Base-by-base conservation (phyloP, 2,113 vertebrate species). In the Limanda limanda region DNA sequence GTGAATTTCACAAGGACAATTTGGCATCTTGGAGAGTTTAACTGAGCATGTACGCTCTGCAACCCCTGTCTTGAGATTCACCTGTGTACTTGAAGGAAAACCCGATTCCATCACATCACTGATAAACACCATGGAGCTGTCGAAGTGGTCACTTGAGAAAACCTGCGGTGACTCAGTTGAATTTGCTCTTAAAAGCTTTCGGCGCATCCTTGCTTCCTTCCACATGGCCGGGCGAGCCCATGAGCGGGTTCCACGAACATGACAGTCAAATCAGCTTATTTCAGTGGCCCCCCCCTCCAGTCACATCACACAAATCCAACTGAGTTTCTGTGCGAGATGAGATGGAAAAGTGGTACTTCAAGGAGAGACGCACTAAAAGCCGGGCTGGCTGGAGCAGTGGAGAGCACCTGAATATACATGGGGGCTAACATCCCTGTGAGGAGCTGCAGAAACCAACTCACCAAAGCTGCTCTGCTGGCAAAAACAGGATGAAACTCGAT, bases 271-370 rank as follows among this genome's bases (percentile, higher is more conserved):
- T 47, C 45, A 47, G 15, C 45, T 14, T 47, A 52, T 52, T 52
- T 52, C 48, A 6, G 48, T 73, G 37, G 61, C 75, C 27, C 27
- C 5, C 25, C 25, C 13, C 77, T 65, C 74, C 48, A n/a, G 48
- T n/a, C 48, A 18, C 17, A 18, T 4, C 18, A 52, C 20, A 14
- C 20, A 2, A 7, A 52, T 52, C 68, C 12, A 67, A 42, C 27
- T 31, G 56, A 81, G 74, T 56, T 47, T 60, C 25, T 74, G 71
- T 58, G 51, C 2, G 67, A 57, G 82, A 66, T 59, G 71, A 65
- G 76, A 62, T 48, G 45, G 72, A 69, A 71, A 70, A 63, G 45
- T 71, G 65, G 31, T 21, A 4, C 12, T 45, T 63, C 45, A 3
- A 10, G 63, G 64, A 14, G 13, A 74, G 55, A 68, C 5, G 27